These are phyloP conservation scores for Tetragnatha montana DNA, from an alignment of 2,888 invertebrate genomes.

Conservation along the genomic window DNA sequence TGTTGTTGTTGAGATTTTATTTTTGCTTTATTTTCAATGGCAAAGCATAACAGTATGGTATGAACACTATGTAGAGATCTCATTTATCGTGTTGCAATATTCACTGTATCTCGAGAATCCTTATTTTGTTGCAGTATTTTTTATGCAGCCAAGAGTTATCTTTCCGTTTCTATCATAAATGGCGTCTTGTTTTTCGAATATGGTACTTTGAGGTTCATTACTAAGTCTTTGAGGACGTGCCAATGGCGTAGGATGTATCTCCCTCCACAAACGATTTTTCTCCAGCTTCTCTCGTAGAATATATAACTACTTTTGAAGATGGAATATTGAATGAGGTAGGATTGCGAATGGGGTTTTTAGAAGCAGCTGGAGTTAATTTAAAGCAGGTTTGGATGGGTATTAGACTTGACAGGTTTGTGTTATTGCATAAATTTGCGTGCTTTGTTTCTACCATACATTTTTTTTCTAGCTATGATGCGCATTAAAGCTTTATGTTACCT, in stretches of 20 bases:
- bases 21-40: not conserved
- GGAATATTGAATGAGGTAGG: conserved; percentile 1
- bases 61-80: too few relatives aligned
- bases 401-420: too few relatives aligned
- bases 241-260: not conserved
- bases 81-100: not conserved
- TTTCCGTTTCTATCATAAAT: not conserved
- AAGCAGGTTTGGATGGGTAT: not conserved
- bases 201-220: conserved; percentile 7
- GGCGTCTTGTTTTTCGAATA: conserved; percentile 18
- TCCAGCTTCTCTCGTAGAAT: not conserved
- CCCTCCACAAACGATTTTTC: not conserved
- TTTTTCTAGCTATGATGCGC: too few relatives aligned
- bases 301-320: not conserved
- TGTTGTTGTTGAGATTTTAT: not conserved
- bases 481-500: too few relatives aligned
- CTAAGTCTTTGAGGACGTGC: conserved; percentile 20
- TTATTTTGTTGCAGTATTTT: not conserved
- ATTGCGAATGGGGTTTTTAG: not conserved
- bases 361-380: not conserved
- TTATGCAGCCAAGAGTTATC: not conserved
- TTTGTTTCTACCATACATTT: too few relatives aligned
- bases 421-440: too few relatives aligned
- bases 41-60: too few relatives aligned
- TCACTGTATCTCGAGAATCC: not conserved